Evolutionary conservation across 2,888 invertebrate genomes (phyloP).

Genomic region (Nephrotoma appendiculata): DNA sequence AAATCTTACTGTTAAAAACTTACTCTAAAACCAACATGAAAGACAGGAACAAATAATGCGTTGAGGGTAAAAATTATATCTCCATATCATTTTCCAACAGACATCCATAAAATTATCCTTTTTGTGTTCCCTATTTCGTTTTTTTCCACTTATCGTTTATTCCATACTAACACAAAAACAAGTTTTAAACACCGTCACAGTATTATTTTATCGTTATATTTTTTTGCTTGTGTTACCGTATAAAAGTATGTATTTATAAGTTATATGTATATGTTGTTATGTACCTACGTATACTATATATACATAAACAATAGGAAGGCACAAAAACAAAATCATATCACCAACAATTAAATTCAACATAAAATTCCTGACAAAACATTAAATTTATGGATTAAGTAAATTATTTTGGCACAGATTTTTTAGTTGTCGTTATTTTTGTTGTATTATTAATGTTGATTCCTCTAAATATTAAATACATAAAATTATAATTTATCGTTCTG

Average conservation of each 20-base stretch:
- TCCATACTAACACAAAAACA: not conserved
- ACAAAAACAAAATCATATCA: not conserved
- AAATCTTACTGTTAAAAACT: not conserved
- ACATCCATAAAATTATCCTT: not conserved
- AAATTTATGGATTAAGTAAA: constrained; percentile 7
- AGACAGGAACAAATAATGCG: not conserved
- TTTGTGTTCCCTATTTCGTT: not conserved
- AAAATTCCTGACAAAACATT: constrained; percentile 7
- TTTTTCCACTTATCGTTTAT: not conserved
- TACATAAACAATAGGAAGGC: not conserved
- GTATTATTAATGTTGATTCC: not conserved
- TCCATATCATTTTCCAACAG: not conserved
- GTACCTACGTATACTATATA: not conserved
- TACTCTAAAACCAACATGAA: not conserved
- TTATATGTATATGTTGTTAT: not conserved
- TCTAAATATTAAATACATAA: not conserved
- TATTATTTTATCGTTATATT: not conserved
- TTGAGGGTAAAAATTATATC: not conserved
- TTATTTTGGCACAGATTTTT: constrained; percentile 1
- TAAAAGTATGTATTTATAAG: not conserved
- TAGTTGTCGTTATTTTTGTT: not conserved
- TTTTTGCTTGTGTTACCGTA: not conserved
- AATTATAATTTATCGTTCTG: not conserved
- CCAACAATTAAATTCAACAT: not conserved
- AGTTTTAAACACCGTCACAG: not conserved